Conservation (phyloP, 1,140 invertebrate genomes). For the Lepidurus packardi region DNA sequence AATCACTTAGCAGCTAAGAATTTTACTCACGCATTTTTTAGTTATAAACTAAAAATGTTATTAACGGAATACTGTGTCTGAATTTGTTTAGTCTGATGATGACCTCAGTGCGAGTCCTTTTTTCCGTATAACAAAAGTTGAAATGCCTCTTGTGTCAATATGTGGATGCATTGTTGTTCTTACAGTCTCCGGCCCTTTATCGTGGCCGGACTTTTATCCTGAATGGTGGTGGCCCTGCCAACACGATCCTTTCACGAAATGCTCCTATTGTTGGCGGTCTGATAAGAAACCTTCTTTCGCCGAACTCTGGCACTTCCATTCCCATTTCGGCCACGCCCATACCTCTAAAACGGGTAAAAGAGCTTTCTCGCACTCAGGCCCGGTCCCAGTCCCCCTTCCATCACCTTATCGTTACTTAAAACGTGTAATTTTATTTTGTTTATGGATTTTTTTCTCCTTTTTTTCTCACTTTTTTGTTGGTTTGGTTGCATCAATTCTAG, state of each 20-base stretch:
- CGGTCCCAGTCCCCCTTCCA: neutral
- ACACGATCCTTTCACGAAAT: constrained; percentile 39
- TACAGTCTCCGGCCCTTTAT: neutral
- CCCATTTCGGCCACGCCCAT: constrained; percentile 33
- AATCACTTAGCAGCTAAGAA: no score
- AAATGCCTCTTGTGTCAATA: no score
- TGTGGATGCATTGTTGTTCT: neutral
- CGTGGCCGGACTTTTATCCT: constrained; percentile 37
- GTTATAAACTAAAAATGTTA: no score
- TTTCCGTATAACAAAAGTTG: no score
- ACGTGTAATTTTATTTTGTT: neutral
- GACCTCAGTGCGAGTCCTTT: no score
- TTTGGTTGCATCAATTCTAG: neutral
- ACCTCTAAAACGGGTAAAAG: constrained; percentile 24
- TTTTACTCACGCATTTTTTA: no score
- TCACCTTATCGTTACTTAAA: neutral
- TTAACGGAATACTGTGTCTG: no score
- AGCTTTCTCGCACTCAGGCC: constrained; percentile 22
- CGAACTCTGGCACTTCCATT: constrained; percentile 38
- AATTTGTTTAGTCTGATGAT: no score
- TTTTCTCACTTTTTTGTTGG: neutral
- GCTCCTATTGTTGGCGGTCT: constrained; percentile 40
- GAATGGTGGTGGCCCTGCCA: constrained; percentile 42
- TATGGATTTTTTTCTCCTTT: no score
- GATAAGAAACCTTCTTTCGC: constrained; percentile 39